Evolutionary conservation across 2,113 vertebrate species (phyloP), one percentile per base, ranked within the genome.

Genomic region (Oriolus oriolus): DNA sequence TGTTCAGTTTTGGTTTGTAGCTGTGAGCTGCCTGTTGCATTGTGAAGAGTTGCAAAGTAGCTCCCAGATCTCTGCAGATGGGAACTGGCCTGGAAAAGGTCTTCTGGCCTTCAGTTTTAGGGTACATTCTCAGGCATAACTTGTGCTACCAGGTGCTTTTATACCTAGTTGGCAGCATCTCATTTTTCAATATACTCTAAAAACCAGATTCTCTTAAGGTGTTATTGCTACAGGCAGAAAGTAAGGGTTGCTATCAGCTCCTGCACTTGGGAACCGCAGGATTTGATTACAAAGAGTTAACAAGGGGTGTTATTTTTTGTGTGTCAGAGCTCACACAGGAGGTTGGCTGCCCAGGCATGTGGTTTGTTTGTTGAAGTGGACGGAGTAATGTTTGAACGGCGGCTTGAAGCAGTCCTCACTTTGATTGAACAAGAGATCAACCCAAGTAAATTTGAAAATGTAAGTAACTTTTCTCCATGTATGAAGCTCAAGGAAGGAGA

Each of bases 301-400:
- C 23, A 45, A 39, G 50, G 35, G 20, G 1, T 54, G 50, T 76
- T 75, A 10, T 5, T 84, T 64, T 69, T 84, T 87, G 39, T 81
- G 41, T 78, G 88, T 19, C 89, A 99, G 99, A 94, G 96, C 64
- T 96, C 95, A 54, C 98, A 99, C 85, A 98, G 97, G 71, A 98
- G 99, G 41, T 95, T 99, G 41, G 99, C 99, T 16, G 98, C 98
- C 63, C 98, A 99, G 92, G 83, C 98, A 1, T 99, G 99, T 6
- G 99, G 99, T 23, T 97, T 99, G 75, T 99, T 99, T 66, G 99
- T 98, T 68, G 99, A 99, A 97, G 98, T 98, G 31, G 98, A 99
- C 39, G 98, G 98, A 68, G 96, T 98, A 23, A 95, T 97, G 65
- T 99, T 99, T 95, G 95, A 97, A 90, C 96, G 94, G 41, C 98